A percentile compares a stretch with the other conserved stretches of the same genome.
Conservation (phyloP, 2,888 invertebrate genomes). For the Sympetrum striolatum region DNA sequence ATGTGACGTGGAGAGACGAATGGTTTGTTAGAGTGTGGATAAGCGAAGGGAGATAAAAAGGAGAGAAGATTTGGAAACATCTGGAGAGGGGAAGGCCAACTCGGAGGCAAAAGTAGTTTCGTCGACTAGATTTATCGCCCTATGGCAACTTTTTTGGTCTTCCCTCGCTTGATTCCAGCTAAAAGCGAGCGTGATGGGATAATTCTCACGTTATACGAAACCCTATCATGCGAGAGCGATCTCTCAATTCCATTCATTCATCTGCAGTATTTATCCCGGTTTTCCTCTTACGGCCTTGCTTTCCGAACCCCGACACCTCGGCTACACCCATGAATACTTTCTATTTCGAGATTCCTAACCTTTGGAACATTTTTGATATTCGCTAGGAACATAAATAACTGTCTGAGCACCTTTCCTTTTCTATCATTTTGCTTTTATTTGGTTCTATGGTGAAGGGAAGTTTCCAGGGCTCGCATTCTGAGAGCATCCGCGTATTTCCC, state of each 20-base stretch:
- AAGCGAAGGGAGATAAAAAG: background rate
- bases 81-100: background rate
- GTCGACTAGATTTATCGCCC: conserved; percentile 6
- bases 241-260: background rate
- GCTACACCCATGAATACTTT: background rate
- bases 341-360: too few relatives aligned
- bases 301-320: background rate
- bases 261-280: background rate
- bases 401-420: background rate
- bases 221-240: background rate
- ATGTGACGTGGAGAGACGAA: background rate
- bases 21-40: background rate
- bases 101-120: conserved; percentile 7
- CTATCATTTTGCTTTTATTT: background rate
- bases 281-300: too few relatives aligned
- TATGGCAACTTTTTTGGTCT: background rate
- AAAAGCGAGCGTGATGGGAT: background rate
- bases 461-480: background rate
- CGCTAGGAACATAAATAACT: background rate
- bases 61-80: background rate
- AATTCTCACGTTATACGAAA: background rate
- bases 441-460: background rate
- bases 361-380: too few relatives aligned
- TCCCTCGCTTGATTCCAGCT: background rate
- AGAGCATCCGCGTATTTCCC: too few relatives aligned